Evolutionary conservation across 2,888 invertebrate species (phyloP), one percentile per base, ranked within the genome.

Genomic region (Trimorus sp.): DNA sequence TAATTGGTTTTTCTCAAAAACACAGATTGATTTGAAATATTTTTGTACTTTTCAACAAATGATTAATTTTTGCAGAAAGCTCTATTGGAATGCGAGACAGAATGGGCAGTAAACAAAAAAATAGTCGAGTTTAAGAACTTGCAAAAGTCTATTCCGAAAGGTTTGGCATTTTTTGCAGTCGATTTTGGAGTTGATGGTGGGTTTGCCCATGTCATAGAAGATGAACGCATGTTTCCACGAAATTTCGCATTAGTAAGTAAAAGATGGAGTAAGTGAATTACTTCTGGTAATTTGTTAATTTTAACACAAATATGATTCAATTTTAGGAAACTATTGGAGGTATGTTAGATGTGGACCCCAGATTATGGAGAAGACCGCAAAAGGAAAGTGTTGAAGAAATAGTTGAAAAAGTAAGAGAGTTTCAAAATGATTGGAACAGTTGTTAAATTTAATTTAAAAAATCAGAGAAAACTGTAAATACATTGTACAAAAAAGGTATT

Each of bases 161-260:
- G 98, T 0, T 94, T 99, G 84, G 97, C 99, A 0, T 99, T 99
- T 91, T 98, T 99, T 92, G 95, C 96, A 93, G 96, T 99, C 0
- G 96, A 97, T 91, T 99, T 99, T 93, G 98, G 97, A 15, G 94
- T 96, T 93, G 95, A 96, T 54, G 94, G 95, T 66, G 99, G 99
- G 0, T 99, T 96, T 93, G 99, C 98, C 59, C 99, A 99, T 92
- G 97, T 99, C 0, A 98, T 99, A 88, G 99, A 99, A 92, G 97
- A 99, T 91, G 97, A 97, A 89, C 93, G 95, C 73, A 91, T 94
- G 49, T 99, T 99, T 92, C 97, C 98, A 0, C 92, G 91, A 66
- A 96, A 96, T 92, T 99, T 99, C 94, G 99, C 97, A 6, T 6
- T 40, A 7, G 40, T 40, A 6, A 14, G 6, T 12, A 7, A 7